phyloP scores from a whole-genome alignment of 2,113 vertebrate genomes.

The human region GRCh38 chr20:48034501-48035000 shows the following conservation, averaged over 20 bases:
- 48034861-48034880: background rate
- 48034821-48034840: background rate
- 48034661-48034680: too few species aligned
- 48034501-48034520: too few species aligned
- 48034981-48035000: background rate
- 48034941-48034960: background rate
- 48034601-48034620: too few species aligned
- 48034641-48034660: too few species aligned
- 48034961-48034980: background rate
- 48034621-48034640: rapidly evolving
- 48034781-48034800: background rate
- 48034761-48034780: rapidly evolving
- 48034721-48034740: rapidly evolving
- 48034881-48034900: background rate
- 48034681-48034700: too few species aligned
- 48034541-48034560: too few species aligned
- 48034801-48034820: background rate
- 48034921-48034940: background rate
- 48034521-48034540: too few species aligned
- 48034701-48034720: too few species aligned
- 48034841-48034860: background rate
- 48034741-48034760: too few species aligned
- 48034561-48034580: too few species aligned
- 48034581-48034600: too few species aligned
- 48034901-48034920: background rate